These are phyloP conservation scores for Struthio camelus DNA, from an alignment of 2,113 vertebrate species.

Conservation along the genomic window DNA sequence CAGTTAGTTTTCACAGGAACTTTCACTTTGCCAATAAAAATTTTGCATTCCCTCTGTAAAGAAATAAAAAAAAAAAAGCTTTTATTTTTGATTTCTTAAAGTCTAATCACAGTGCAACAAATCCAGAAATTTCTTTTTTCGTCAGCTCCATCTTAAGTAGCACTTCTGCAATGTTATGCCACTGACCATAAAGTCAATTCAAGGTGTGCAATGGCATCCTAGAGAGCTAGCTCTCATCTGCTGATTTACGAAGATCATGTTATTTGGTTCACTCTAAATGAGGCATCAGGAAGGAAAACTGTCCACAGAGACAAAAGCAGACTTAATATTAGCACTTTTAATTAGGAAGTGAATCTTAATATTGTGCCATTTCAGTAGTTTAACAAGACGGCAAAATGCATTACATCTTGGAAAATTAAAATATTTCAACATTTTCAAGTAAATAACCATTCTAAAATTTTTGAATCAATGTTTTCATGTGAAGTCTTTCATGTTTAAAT, in stretches of 20 bases:
- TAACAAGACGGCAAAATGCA: neutral
- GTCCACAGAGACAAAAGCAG: neutral
- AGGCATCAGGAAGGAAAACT: neutral
- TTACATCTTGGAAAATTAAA: neutral
- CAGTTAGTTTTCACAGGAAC: neutral
- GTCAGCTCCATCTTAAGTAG: neutral
- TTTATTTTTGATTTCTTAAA: neutral
- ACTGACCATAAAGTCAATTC: neutral
- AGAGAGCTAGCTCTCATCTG: neutral
- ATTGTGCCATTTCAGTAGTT: neutral
- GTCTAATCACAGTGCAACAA: neutral
- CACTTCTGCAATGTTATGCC: neutral
- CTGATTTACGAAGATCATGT: neutral
- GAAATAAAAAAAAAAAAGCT: neutral
- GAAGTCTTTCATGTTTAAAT: neutral
- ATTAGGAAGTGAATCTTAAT: neutral
- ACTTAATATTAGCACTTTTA: neutral
- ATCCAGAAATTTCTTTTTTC: neutral
- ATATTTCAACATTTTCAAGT: neutral
- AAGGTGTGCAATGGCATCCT: neutral
- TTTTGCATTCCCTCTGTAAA: neutral
- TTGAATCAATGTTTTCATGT: neutral
- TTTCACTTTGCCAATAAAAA: neutral
- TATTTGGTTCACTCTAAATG: neutral
- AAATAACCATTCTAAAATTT: neutral